Base-by-base conservation (phyloP, 2,888 invertebrate genomes). In the Dicranocentrus wangi region DNA sequence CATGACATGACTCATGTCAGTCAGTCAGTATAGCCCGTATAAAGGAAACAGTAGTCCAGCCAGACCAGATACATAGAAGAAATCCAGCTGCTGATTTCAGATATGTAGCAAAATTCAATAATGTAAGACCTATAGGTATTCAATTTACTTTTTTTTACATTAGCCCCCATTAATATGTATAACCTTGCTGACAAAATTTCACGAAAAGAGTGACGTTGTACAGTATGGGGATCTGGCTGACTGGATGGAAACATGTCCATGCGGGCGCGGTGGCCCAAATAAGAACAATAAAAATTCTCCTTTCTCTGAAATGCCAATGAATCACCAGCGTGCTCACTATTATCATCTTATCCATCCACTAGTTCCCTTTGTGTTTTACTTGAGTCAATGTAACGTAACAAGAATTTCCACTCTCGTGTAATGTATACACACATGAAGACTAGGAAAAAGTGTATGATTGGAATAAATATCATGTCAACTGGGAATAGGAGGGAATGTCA, bases 401-500 rank as follows among this genome's bases (percentile, higher is more conserved):
- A 32, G 10, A 3, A 32, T 10, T 7, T 32, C 5, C 47, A n/a
- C 47, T 47, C n/a, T 47, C 47, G 5, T 13, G 39, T 13, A 8
- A 5, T 39, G 5, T 13, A 39, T 47, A n/a, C 3, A n/a, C 47
- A 47, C 47, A 47, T 47, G 47, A 3, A 39, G 39, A 47, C 15
- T 5, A 21, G 5, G 23, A 55, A 55, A 55, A 55, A 23, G 51
- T 17, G 19, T n/a, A 27, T 47, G 27, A 51, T 47, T 51, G 21
- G 21, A 68, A 51, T 68, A 68, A 68, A 68, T 68, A 68, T 68
- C 68, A 51, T 51, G 68, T 68, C 68, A 68, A 51, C 68, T 51
- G 68, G 68, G 68, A 68, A 51, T 68, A 51, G 68, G 27, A 47
- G 51, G 27, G n/a, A 68, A 5, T 47, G 17, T 47, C 47, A 65